These are phyloP conservation scores for Diuraphis noxia DNA, from an alignment of 1,140 invertebrate genomes.

Conservation along the genomic window DNA sequence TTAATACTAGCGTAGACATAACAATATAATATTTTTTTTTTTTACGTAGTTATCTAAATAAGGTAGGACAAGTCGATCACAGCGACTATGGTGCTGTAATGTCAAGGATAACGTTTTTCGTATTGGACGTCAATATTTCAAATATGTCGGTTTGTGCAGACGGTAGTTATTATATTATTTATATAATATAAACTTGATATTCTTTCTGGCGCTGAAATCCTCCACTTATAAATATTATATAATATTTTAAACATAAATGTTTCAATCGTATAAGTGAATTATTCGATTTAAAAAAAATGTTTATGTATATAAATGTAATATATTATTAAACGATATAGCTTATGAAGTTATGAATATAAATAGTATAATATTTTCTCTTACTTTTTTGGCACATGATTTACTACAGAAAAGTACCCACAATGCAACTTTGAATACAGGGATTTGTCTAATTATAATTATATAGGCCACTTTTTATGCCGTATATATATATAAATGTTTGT, in stretches of 20 bases:
- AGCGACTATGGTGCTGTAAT: slow-evolving; percentile 33
- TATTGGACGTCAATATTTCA: slow-evolving; percentile 45
- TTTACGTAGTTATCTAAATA: slow-evolving; percentile 23
- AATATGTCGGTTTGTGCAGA: slow-evolving; percentile 34
- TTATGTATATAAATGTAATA: neutral
- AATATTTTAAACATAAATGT: neutral
- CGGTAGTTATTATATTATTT: slow-evolving; percentile 26
- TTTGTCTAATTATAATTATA: neutral
- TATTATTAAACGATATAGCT: neutral
- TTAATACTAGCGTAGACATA: slow-evolving; percentile 5
- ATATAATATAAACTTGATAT: slow-evolving; percentile 21
- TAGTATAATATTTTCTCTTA: neutral
- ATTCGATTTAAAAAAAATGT: neutral
- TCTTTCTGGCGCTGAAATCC: neutral
- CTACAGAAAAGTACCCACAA: too few species aligned
- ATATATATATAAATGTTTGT: too few species aligned
- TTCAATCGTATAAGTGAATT: neutral
- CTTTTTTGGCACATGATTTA: neutral
- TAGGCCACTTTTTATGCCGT: too few species aligned
- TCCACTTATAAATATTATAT: neutral
- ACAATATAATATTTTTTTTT: slow-evolving; percentile 16
- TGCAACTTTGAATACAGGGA: neutral
- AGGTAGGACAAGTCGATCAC: slow-evolving; percentile 43
- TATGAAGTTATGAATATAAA: neutral
- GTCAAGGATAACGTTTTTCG: slow-evolving; percentile 49